Percentiles rank a stretch among this genome's conserved stretches.
Evolutionary conservation across 1,140 invertebrate genomes (phyloP).

Genomic region (Euura lappo): DNA sequence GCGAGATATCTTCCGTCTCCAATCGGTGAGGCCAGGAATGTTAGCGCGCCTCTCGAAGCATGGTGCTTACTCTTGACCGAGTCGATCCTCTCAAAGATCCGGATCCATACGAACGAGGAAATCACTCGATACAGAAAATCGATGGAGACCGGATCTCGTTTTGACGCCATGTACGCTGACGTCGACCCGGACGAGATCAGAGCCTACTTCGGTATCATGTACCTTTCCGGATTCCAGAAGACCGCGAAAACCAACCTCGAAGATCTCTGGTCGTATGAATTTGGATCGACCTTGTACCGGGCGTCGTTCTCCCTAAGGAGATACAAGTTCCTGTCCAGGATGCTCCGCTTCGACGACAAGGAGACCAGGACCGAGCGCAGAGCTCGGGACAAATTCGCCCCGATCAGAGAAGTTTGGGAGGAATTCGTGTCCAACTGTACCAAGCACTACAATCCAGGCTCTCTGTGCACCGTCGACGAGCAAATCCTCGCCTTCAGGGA

Average conservation of each 20-base stretch:
- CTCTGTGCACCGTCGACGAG: constrained; percentile 44
- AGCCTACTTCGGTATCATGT: constrained; percentile 24
- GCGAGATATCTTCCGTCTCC: neutral
- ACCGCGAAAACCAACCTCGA: neutral
- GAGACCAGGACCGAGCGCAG: constrained; percentile 31
- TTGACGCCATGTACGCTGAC: neutral
- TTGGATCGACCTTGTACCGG: constrained; percentile 26
- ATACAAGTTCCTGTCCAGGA: constrained; percentile 48
- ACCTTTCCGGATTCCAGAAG: constrained; percentile 22
- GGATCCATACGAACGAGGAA: constrained; percentile 22
- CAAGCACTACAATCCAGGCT: constrained; percentile 20
- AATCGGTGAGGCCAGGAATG: neutral
- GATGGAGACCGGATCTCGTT: neutral
- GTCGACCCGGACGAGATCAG: constrained; percentile 16
- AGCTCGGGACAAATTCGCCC: constrained; percentile 43
- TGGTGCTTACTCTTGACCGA: constrained; percentile 20
- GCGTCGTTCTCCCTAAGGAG: constrained; percentile 41
- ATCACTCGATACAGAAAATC: constrained; percentile 8
- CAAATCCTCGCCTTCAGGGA: constrained; percentile 42
- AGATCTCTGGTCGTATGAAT: constrained; percentile 19
- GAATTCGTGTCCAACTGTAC: constrained; percentile 30
- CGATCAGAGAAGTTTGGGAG: constrained; percentile 48
- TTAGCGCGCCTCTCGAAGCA: neutral
- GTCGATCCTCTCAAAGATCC: constrained; percentile 19
- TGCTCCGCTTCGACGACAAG: constrained; percentile 46